Percentiles rank a stretch among this genome's conserved stretches.
Evolutionary conservation across 1,140 invertebrate genomes (phyloP).

Genomic region (Saccostrea echinata): DNA sequence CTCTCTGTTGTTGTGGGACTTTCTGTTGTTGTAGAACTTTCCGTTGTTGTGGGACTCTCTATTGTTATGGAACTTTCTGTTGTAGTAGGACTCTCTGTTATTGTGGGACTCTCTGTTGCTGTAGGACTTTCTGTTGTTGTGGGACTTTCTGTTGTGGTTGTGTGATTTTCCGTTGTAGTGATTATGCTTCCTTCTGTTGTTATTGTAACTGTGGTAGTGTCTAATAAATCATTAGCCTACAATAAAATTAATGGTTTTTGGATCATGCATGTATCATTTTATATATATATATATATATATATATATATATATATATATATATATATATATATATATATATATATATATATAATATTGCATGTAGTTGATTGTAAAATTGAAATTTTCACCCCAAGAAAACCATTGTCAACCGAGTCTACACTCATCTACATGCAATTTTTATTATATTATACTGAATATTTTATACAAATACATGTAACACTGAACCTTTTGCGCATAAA

Average conservation of each 20-base stretch:
- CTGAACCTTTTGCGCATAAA: no score
- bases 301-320: no score
- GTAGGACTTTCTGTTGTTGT: not conserved
- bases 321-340: no score
- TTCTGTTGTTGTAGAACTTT: not conserved
- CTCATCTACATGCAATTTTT: no score
- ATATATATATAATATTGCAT: no score
- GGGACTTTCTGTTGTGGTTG: not conserved
- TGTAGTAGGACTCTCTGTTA: not conserved
- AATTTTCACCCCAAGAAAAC: no score
- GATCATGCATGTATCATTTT: no score
- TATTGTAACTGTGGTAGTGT: not conserved
- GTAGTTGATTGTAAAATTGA: no score
- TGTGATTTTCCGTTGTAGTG: not conserved
- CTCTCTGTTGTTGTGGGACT: not conserved
- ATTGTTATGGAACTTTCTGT: not conserved
- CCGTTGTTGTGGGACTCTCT: not conserved
- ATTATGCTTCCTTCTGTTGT: not conserved
- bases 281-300: no score
- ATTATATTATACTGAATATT: no score
- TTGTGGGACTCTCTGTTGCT: not conserved
- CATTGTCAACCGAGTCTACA: no score
- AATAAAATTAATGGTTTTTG: not conserved
- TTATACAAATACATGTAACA: no score
- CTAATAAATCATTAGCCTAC: slow-evolving; percentile 1